Conservation (phyloP, 1,140 invertebrate genomes). For the Gryllus bimaculatus region DNA sequence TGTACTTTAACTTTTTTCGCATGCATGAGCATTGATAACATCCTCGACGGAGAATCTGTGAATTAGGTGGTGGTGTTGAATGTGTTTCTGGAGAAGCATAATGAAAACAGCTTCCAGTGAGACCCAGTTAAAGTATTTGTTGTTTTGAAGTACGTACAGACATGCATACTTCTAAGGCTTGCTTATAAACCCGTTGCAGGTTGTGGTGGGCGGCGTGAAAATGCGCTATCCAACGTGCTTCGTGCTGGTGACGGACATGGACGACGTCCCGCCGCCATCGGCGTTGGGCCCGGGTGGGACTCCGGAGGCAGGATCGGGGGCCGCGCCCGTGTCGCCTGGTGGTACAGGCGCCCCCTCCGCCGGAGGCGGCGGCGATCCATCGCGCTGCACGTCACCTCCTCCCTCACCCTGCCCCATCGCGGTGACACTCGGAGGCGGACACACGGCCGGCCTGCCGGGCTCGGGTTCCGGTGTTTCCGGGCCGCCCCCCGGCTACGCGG, state of each 20-base stretch:
- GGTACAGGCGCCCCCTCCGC: background rate
- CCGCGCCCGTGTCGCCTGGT: background rate
- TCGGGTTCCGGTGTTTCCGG: background rate
- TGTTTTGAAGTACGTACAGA: too few relatives aligned
- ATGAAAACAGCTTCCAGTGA: too few relatives aligned
- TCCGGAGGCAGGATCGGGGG: background rate
- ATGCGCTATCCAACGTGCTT: slow-evolving; percentile 92
- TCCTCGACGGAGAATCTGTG: too few relatives aligned
- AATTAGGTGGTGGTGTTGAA: too few relatives aligned
- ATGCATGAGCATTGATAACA: too few relatives aligned
- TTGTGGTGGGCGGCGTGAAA: slow-evolving; percentile 71
- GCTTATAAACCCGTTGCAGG: slow-evolving; percentile 36
- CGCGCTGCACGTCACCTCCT: background rate
- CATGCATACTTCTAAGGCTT: background rate
- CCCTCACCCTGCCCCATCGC: background rate
- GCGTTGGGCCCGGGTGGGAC: background rate
- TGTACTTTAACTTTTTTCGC: too few relatives aligned
- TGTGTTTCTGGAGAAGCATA: too few relatives aligned
- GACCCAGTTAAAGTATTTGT: too few relatives aligned
- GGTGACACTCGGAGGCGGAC: background rate
- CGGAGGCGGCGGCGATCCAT: background rate
- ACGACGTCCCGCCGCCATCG: slow-evolving; percentile 41
- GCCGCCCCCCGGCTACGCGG: too few relatives aligned
- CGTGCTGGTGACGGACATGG: slow-evolving; percentile 83
- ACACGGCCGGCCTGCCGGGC: background rate